phyloP scores from a whole-genome alignment of 2,797 vertebrate genomes.

The Cichlasoma orientale region DNA sequence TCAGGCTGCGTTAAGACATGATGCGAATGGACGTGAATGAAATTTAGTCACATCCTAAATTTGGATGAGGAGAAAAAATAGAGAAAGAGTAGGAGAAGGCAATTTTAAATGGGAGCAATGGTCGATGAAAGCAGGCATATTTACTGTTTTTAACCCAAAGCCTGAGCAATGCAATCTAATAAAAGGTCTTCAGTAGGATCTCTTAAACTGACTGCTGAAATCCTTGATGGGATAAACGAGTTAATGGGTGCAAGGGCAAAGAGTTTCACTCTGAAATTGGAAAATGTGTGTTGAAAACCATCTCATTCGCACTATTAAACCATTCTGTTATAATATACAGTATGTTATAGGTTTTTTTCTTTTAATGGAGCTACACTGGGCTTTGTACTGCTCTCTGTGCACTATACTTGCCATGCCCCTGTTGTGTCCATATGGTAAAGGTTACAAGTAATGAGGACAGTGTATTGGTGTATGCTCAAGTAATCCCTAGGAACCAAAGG shows the following conservation, averaged over 20 bases:
- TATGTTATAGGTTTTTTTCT: neutral
- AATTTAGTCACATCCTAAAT: neutral
- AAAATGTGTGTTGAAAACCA: neutral
- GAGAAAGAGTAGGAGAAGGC: neutral
- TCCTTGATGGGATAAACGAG: neutral
- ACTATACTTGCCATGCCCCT: neutral
- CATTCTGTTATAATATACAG: neutral
- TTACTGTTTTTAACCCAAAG: neutral
- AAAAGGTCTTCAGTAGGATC: neutral
- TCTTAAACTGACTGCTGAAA: neutral
- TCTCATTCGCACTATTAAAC: neutral
- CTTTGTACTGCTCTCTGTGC: neutral
- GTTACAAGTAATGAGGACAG: neutral
- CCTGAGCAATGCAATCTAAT: neutral
- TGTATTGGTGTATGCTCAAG: neutral
- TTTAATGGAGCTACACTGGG: neutral
- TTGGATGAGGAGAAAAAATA: neutral
- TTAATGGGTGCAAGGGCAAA: neutral
- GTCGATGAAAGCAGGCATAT: neutral
- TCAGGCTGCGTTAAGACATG: constrained; percentile 2
- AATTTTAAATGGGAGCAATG: neutral
- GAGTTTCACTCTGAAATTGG: neutral
- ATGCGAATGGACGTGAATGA: neutral
- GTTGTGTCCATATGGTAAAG: neutral
- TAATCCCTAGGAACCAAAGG: too few species aligned